Conservation (phyloP, 2,888 invertebrate genomes). For the Neoaliturus tenellus region DNA sequence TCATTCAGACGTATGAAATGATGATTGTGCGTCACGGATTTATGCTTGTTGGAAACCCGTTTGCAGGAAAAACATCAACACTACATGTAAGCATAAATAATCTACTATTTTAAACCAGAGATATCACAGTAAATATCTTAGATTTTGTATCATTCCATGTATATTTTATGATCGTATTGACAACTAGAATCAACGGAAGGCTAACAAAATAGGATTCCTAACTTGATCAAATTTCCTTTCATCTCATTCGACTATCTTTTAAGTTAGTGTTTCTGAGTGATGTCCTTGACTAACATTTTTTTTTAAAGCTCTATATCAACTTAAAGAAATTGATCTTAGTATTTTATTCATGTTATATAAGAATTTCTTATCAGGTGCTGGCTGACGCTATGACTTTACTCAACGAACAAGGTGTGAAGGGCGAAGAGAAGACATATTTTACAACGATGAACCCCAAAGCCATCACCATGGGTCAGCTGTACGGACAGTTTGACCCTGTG, state of each 20-base stretch:
- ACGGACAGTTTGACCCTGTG: slow-evolving; percentile 93
- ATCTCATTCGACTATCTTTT: too few species aligned
- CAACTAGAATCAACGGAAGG: too few species aligned
- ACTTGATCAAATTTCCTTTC: too few species aligned
- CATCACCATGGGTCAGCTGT: slow-evolving; percentile 94
- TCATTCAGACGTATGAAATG: slow-evolving; percentile 96
- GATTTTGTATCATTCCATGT: too few species aligned
- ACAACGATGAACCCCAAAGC: slow-evolving; percentile 95
- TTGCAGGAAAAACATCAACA: slow-evolving; percentile 88
- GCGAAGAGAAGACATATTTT: slow-evolving; percentile 77
- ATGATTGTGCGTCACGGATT: slow-evolving; percentile 96
- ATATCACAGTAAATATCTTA: too few species aligned
- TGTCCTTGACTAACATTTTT: too few species aligned
- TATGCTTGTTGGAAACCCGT: slow-evolving; percentile 93
- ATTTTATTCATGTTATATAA: too few species aligned
- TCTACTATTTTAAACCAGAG: not conserved
- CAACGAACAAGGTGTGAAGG: slow-evolving; percentile 76
- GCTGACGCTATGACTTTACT: slow-evolving; percentile 84
- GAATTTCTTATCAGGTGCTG: slow-evolving; percentile 73
- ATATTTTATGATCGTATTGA: too few species aligned
- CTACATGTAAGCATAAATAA: slow-evolving; percentile 73
- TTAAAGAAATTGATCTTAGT: too few species aligned
- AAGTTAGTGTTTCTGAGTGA: too few species aligned
- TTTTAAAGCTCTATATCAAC: too few species aligned
- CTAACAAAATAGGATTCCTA: too few species aligned